Evolutionary conservation across 2,888 invertebrate genomes (phyloP).

Genomic region (Drosophila subsilvestris): DNA sequence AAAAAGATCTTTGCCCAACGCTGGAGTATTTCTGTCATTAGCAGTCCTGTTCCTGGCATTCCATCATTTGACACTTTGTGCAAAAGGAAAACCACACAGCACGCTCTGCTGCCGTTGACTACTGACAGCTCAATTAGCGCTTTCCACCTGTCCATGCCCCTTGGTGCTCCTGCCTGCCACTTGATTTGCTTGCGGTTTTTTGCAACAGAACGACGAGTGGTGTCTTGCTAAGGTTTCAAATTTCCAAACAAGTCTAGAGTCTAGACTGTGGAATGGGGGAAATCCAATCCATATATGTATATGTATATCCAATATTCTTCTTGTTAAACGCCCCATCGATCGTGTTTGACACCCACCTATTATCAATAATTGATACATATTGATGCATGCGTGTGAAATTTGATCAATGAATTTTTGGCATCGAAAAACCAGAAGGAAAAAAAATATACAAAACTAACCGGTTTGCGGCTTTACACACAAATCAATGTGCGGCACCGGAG

Average conservation of each 20-base stretch:
- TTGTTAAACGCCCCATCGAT: neutral
- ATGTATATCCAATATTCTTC: too few relatives aligned
- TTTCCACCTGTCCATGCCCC: neutral
- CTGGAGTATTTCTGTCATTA: too few relatives aligned
- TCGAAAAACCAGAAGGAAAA: neutral
- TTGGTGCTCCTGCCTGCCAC: neutral
- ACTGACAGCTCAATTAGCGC: conserved; percentile 36
- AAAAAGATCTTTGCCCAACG: too few relatives aligned
- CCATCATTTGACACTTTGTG: too few relatives aligned
- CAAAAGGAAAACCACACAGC: conserved; percentile 5
- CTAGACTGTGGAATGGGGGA: too few relatives aligned
- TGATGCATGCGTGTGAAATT: conserved; percentile 38
- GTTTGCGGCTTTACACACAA: conserved; percentile 18
- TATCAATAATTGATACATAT: conserved; percentile 51
- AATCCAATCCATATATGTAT: too few relatives aligned
- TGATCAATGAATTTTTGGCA: conserved; percentile 64
- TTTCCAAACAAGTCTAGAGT: neutral
- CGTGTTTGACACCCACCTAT: conserved; percentile 10
- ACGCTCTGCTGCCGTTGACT: neutral
- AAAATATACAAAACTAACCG: conserved; percentile 10
- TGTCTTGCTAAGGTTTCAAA: conserved; percentile 12
- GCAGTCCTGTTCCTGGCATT: neutral
- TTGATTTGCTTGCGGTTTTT: conserved; percentile 13
- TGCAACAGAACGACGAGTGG: conserved; percentile 25
- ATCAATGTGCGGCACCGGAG: conserved; percentile 28